Base-by-base conservation (phyloP, 2,113 vertebrate species). In the Psilopsiagon aurifrons region DNA sequence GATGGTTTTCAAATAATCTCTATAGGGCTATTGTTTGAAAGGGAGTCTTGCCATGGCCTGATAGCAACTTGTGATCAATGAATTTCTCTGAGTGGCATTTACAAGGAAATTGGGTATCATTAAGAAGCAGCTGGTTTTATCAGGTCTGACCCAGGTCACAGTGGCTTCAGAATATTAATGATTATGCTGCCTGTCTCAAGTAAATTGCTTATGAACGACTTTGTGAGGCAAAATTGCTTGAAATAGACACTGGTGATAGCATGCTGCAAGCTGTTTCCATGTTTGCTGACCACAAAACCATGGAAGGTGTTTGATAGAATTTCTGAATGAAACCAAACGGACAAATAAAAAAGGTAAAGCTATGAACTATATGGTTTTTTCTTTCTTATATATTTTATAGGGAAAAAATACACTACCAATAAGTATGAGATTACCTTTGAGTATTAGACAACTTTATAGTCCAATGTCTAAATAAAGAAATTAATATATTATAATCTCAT, bases 61-160 rank as follows among this genome's bases (percentile, higher is more conserved):
- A 77, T 57, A 92, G 51, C 41, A 96, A 83, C 59, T 74, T 91
- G 24, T 92, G 83, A 97, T 97, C 96, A 96, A 95, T 84, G 44
- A 87, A 90, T 93, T 96, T 79, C 47, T 96, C 59, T 89, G 70
- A 95, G 90, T 16, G n/a, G 31, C 35, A 64, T 83, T 97, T 95
- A 88, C 44, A 64, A 77, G 75, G 31, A 95, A 95, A 95, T 44
- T 63, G n/a, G 78, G 49, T 75, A 27, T 87, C 64, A 88, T 97
- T 94, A 93, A 77, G 55, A 92, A 97, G 70, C 52, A 83, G 44
- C 59, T 94, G 77, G 39, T 96, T 96, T 94, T 67, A 91, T 27
- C 88, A 49, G 31, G 49, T 60, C 39, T 41, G 12, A 77, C 24
- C 39, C 67, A 77, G 89, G 89, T 93, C 89, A 96, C 22, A 44